Base-by-base conservation (phyloP, 2,797 vertebrate genomes). In the Cuniculus paca region DNA sequence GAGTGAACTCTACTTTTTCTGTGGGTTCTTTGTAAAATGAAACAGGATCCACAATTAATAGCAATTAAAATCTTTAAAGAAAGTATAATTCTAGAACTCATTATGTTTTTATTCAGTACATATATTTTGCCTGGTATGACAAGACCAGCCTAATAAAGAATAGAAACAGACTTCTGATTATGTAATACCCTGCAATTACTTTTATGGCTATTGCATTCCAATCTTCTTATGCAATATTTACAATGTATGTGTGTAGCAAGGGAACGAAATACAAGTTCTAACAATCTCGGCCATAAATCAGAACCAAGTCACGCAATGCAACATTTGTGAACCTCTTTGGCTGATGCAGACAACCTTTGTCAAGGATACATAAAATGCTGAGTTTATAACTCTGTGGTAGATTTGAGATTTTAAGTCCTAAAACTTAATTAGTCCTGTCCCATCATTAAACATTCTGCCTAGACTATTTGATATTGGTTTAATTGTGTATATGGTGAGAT, bases 121-220 rank as follows among this genome's bases (percentile, higher is more conserved):
- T 91, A 84, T 90, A 93, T 90, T 84, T 61, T 81, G 61, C 91
- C 97, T 96, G 83, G 96, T 98, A 91, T 95, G 50, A 58, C 93
- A 93, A 94, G 93, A 96, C 95, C 82, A 56, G 92, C 96, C 89
- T 94, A 97, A 97, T 87, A 2, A 90, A 97, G 96, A 98, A 91
- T 96, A 98, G 94, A 98, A 94, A 95, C 87, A 97, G 93, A 96
- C 39, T 97, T 96, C 83, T 90, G 97, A 98, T 98, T 98, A 98
- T 98, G 98, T 99, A 99, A 99, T 98, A 99, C 99, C 98, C 99
- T 99, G 98, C 98, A 99, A 99, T 99, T 99, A 99, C 99, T 99
- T 99, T 99, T 99, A 99, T 98, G 98, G 99, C 98, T 98, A 99
- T 99, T 99, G 99, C 99, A 99, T 99, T 99, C 99, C 99, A 99